A percentile compares a stretch with the other conserved stretches of the same genome.
Conservation (phyloP, 2,888 invertebrate species). For the Camponotus fellah region DNA sequence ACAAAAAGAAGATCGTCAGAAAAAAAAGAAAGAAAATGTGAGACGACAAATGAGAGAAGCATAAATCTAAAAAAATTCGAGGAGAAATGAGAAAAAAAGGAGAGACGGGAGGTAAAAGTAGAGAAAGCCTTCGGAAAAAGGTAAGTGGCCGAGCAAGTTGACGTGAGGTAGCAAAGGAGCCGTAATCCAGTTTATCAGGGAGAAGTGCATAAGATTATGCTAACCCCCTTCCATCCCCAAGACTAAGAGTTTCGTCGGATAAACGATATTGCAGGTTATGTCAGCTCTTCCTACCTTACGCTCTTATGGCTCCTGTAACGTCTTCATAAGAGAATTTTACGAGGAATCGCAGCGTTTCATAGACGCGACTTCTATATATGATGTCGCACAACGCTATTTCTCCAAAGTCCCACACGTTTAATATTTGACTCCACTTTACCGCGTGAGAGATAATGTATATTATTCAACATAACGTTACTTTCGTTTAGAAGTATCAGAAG, state of each 20-base stretch:
- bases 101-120: background rate
- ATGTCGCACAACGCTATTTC: background rate
- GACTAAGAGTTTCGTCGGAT: conserved; percentile 76
- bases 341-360: conserved; percentile 53
- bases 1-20: background rate
- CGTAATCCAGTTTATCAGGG: conserved; percentile 81
- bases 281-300: conserved; percentile 55
- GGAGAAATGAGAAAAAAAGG: background rate
- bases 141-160: conserved; percentile 50
- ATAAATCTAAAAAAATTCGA: conserved; percentile 26
- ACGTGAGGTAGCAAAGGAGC: conserved; percentile 58
- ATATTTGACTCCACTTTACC: conserved; percentile 8
- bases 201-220: conserved; percentile 81
- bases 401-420: background rate
- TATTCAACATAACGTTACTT: background rate
- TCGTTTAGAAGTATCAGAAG: background rate
- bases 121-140: background rate
- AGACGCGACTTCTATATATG: background rate
- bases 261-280: conserved; percentile 79
- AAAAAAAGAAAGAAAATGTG: background rate
- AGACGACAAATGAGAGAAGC: conserved; percentile 8
- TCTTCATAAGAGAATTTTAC: conserved; percentile 73
- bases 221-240: conserved; percentile 68
- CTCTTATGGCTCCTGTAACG: conserved; percentile 23
- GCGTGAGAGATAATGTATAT: background rate